A percentile compares a stretch with the other conserved stretches of the same genome.
These are phyloP conservation scores for Ambastaia sidthimunki DNA, from an alignment of 2,797 vertebrate species.

Conservation along the genomic window DNA sequence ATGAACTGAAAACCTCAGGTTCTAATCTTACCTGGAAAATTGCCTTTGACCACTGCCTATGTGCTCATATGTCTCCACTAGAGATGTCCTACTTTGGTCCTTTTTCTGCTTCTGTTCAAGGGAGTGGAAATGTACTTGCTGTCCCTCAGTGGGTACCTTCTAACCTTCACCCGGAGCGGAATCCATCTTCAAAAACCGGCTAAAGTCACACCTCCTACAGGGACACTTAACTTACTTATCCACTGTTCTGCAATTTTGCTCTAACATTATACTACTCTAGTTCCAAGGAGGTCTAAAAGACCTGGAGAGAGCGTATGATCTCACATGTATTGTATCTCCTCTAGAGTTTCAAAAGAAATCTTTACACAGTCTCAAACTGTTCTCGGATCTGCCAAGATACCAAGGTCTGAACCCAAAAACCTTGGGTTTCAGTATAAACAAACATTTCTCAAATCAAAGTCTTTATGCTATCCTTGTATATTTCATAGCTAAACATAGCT, in stretches of 20 bases:
- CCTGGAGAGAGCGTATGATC: not conserved
- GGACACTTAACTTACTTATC: not conserved
- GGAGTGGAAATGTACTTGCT: slow-evolving; percentile 10
- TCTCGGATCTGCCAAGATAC: not conserved
- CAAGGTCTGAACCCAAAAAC: not conserved
- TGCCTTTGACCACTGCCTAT: slow-evolving; percentile 32
- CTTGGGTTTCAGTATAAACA: not conserved
- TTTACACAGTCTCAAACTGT: not conserved
- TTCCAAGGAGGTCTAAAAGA: not conserved
- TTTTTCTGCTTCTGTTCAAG: slow-evolving; percentile 26
- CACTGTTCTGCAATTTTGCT: not conserved
- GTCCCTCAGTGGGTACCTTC: slow-evolving; percentile 14
- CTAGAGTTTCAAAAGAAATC: not conserved
- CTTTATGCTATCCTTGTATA: no score
- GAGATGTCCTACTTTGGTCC: slow-evolving; percentile 23
- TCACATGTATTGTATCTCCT: not conserved
- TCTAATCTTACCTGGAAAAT: slow-evolving; percentile 36
- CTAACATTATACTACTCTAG: not conserved
- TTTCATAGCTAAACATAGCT: no score
- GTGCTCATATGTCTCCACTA: slow-evolving; percentile 21
- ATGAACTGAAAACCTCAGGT: slow-evolving; percentile 29
- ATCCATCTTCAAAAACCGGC: not conserved
- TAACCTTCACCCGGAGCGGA: not conserved
- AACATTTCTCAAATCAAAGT: not conserved
- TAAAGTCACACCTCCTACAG: not conserved